Conservation (phyloP, 2,113 vertebrate genomes). For the Raphicerus campestris region DNA sequence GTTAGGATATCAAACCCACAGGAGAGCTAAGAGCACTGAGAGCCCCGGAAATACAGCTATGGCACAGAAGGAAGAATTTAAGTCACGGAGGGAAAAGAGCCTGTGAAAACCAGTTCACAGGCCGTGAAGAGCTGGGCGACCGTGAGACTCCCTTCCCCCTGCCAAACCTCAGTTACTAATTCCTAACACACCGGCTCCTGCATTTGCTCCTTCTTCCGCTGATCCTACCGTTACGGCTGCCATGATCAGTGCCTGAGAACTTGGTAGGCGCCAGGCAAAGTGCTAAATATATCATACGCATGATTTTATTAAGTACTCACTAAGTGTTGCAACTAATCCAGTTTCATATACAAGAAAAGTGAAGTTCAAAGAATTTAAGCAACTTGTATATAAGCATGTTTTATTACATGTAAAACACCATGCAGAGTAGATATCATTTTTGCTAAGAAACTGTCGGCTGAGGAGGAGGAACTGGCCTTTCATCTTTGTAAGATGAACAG, state of each 20-base stretch:
- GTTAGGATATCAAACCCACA: background rate
- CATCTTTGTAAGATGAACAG: conserved; percentile 56
- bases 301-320: background rate
- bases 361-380: background rate
- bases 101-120: background rate
- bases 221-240: background rate
- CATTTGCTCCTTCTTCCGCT: background rate
- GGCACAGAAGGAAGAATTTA: background rate
- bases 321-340: background rate
- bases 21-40: background rate
- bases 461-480: conserved; percentile 60
- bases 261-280: background rate
- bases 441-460: background rate
- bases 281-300: background rate
- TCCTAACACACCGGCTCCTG: background rate
- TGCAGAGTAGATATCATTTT: background rate
- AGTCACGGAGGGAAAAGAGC: background rate
- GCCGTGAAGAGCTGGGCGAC: background rate
- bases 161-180: background rate
- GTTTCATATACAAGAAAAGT: background rate
- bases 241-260: background rate
- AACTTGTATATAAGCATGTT: background rate
- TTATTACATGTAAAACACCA: background rate
- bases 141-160: background rate
- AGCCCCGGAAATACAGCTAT: no score